Base-by-base conservation (phyloP, 2,113 vertebrate species). In the Otis tarda region DNA sequence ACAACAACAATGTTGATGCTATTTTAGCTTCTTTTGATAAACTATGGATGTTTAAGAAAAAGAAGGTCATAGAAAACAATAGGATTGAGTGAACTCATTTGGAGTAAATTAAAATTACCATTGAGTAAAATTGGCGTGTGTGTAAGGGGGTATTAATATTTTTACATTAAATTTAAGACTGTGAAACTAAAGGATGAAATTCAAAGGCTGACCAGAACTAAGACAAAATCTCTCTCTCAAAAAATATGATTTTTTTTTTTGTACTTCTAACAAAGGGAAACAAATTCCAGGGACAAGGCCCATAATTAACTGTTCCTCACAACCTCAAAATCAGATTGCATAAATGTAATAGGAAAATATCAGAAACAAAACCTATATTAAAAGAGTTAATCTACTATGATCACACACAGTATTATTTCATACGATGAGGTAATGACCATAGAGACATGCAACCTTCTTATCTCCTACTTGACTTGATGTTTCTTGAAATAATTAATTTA, bases 111-210 rank as follows among this genome's bases (percentile, higher is more conserved):
- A 37, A 55, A 90, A 47, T 41, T 39, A 43, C 15, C 14, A 31
- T 21, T 57, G 37, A 24, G 16, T 39, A 33, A 87, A 63, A 37
- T 3, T 57, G 17, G 12, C 2, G 80, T 83, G 30, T 11, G 20
- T 0, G 0, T 56, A 28, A 52, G 2, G 6, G 6, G 1, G 1
- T 28, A 63, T 73, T 69, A 35, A 49, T 50, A 39, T 35, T 84
- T 55, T 61, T n/a, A 30, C 14, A 30, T 79, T 61, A 45, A 90
- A 53, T 28, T 8, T 5, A 67, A 52, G 52, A 49, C 12, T 41
- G 6, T 59, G 61, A 83, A 70, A 55, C 7, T 50, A 55, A 50
- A 16, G 7, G 7, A 23, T 35, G 56, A 73, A 84, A 69, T 6
- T 73, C 10, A 41, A 35, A 35, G 3, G 14, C 6, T 95, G 7